phyloP scores from a whole-genome alignment of 2,113 vertebrate genomes.

The Eclectus roratus region DNA sequence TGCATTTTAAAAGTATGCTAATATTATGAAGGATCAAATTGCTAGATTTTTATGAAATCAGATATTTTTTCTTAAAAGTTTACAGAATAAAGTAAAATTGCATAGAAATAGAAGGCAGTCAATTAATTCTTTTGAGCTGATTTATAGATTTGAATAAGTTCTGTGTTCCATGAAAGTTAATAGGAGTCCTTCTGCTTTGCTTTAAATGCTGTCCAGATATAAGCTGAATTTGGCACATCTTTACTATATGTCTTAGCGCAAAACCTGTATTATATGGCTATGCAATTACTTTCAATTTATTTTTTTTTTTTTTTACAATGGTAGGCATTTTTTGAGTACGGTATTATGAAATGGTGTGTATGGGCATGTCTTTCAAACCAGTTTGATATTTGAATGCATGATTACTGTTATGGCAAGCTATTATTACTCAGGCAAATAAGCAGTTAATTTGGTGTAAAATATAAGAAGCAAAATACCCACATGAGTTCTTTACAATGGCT shows the following conservation, averaged over 20 bases:
- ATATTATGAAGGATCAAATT: slow-evolving; percentile 25
- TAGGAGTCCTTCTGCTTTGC: not conserved
- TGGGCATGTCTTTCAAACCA: not conserved
- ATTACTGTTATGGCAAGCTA: not conserved
- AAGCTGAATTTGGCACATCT: not conserved
- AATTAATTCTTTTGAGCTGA: slow-evolving; percentile 13
- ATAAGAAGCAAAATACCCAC: not conserved
- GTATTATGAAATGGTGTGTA: not conserved
- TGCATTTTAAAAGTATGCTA: slow-evolving; percentile 63
- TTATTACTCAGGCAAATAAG: slow-evolving; percentile 11
- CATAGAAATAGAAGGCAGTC: not conserved
- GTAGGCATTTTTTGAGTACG: not conserved
- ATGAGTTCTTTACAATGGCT: not conserved
- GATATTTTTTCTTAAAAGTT: not conserved
- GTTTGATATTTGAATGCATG: not conserved
- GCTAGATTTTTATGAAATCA: not conserved
- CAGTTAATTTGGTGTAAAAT: slow-evolving; percentile 9
- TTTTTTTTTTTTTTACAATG: not conserved
- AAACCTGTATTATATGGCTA: not conserved
- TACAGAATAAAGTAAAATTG: not conserved
- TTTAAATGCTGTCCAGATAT: not conserved
- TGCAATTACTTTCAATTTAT: not conserved
- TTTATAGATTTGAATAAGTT: not conserved
- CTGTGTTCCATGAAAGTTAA: not conserved
- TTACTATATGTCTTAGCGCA: not conserved